Percentiles rank a stretch among this genome's conserved stretches.
These are phyloP conservation scores for Manacus vitellinus DNA, from an alignment of 2,113 vertebrate genomes.

Conservation along the genomic window DNA sequence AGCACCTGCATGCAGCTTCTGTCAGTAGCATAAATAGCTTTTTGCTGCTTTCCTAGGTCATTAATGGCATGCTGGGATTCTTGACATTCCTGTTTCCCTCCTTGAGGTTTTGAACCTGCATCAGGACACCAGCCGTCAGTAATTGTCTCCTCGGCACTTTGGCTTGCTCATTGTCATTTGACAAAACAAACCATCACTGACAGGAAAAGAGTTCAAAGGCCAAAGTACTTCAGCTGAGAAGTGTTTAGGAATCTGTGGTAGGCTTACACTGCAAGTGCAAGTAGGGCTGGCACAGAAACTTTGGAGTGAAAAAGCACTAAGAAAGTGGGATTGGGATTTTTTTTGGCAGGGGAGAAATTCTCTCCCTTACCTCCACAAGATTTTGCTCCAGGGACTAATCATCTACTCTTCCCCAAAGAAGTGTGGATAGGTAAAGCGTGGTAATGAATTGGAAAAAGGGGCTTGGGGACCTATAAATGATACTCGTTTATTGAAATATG, in stretches of 20 bases:
- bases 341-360: not conserved
- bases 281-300: not conserved
- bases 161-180: constrained; percentile 59
- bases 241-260: constrained; percentile 49
- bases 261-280: not conserved
- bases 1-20: constrained; percentile 71
- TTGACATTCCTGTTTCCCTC: constrained; percentile 66
- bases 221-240: constrained; percentile 65
- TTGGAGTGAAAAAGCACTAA: not conserved
- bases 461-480: not conserved
- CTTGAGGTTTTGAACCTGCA: constrained; percentile 50
- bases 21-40: constrained; percentile 62
- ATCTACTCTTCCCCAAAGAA: not conserved
- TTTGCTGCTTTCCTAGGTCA: constrained; percentile 62
- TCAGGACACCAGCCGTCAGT: constrained; percentile 51
- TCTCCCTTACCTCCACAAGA: not conserved
- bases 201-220: constrained; percentile 76
- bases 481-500: not conserved
- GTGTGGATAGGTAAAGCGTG: not conserved
- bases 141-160: constrained; percentile 58
- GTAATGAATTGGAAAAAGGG: not conserved
- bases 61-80: constrained; percentile 73
- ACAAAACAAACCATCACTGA: constrained; percentile 55
- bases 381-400: not conserved
- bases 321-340: not conserved